These are phyloP conservation scores for Sinocyclocheilus anshuiensis DNA, from an alignment of 2,113 vertebrate species.

Conservation along the genomic window DNA sequence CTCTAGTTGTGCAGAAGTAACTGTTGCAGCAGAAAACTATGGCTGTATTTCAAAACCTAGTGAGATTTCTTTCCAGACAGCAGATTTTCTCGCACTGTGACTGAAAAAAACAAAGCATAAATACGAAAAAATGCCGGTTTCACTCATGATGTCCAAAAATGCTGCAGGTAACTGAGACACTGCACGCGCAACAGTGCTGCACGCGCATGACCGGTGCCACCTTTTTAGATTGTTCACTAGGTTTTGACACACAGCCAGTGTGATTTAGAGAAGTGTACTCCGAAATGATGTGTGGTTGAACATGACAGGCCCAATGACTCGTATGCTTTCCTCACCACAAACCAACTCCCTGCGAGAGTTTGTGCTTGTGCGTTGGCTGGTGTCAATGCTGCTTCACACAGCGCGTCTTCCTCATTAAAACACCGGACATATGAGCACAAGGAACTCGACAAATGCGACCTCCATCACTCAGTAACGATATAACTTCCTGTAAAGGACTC, in stretches of 20 bases:
- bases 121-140: not conserved
- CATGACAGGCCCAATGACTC: not conserved
- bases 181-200: not conserved
- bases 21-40: not conserved
- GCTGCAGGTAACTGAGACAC: no score
- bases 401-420: conserved; percentile 61
- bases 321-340: not conserved
- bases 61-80: not conserved
- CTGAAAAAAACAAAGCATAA: not conserved
- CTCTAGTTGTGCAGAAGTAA: not conserved
- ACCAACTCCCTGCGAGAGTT: no score
- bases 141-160: not conserved
- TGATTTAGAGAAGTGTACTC: not conserved
- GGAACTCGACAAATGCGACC: not conserved
- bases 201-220: no score
- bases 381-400: not conserved
- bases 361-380: no score
- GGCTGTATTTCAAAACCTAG: not conserved
- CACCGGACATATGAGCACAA: conserved; percentile 42
- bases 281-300: conserved; percentile 14
- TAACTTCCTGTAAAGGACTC: not conserved
- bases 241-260: not conserved
- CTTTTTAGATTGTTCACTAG: not conserved
- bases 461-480: not conserved
- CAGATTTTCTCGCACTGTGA: not conserved